Percentiles rank a stretch among this genome's conserved stretches.
Conservation (phyloP, 2,113 vertebrate genomes). For the Ptilonorhynchus violaceus region DNA sequence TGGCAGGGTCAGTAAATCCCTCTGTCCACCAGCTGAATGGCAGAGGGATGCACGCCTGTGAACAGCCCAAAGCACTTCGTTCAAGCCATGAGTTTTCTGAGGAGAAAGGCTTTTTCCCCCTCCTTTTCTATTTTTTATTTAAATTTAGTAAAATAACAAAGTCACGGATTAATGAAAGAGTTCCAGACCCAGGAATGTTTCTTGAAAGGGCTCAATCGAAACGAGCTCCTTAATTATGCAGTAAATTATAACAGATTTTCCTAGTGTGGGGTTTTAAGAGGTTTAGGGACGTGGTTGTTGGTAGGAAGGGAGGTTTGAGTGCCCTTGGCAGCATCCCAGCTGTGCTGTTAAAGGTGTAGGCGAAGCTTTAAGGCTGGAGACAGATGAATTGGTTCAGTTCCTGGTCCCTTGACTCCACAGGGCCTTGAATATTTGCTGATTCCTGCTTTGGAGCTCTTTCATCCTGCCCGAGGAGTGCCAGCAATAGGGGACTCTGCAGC, state of each 20-base stretch:
- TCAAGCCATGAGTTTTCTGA: background rate
- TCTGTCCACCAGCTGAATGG: background rate
- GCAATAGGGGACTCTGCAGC: background rate
- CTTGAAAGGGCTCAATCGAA: background rate
- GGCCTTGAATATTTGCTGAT: background rate
- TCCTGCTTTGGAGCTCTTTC: background rate
- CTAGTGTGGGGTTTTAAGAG: background rate
- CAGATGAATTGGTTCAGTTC: background rate
- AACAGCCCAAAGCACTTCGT: background rate
- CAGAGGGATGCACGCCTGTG: background rate
- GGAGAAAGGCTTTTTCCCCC: accelerated
- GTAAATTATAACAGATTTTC: background rate
- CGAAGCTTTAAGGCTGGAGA: background rate
- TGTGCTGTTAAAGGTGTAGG: background rate
- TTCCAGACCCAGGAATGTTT: background rate
- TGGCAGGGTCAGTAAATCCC: background rate
- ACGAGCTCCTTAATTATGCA: background rate
- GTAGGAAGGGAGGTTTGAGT: background rate
- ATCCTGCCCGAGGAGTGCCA: background rate
- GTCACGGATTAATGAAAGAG: background rate
- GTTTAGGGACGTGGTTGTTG: background rate
- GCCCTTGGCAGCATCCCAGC: background rate
- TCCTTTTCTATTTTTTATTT: accelerated
- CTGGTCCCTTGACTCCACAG: background rate
- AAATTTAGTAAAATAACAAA: background rate